These are phyloP conservation scores for Calliopsis andreniformis DNA, from an alignment of 1,140 invertebrate genomes.

Conservation along the genomic window DNA sequence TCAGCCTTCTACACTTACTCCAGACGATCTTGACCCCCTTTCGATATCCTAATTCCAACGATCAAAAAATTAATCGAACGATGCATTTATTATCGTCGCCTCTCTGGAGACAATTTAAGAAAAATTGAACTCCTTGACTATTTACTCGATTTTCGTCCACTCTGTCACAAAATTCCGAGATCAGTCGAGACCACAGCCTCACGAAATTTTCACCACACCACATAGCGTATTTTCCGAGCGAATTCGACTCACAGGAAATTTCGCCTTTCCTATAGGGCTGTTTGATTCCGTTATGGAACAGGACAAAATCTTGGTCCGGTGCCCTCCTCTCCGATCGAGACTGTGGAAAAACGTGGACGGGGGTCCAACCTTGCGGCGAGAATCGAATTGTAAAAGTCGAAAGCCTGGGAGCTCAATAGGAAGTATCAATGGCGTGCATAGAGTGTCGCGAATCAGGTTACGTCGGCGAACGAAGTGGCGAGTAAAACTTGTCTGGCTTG, in stretches of 20 bases:
- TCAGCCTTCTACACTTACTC: no score
- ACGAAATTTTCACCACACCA: background rate
- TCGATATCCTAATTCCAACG: no score
- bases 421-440: constrained; percentile 56
- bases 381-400: constrained; percentile 63
- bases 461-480: constrained; percentile 33
- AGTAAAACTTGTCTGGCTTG: constrained; percentile 48
- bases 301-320: constrained; percentile 5
- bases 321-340: background rate
- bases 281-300: constrained; percentile 18
- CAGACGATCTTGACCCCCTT: no score
- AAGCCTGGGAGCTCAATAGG: constrained; percentile 37
- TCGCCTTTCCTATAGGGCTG: constrained; percentile 5
- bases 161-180: background rate
- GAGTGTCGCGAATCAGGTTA: constrained; percentile 55
- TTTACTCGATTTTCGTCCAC: background rate
- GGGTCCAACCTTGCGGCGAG: constrained; percentile 13
- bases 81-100: no score
- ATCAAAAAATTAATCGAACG: no score
- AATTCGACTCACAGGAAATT: constrained; percentile 7
- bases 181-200: background rate
- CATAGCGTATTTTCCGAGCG: background rate
- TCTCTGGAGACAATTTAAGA: background rate
- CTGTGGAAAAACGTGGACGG: constrained; percentile 10
- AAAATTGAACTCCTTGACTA: background rate